Percentiles rank a stretch among this genome's conserved stretches.
phyloP scores from a whole-genome alignment of 2,113 vertebrate species.

The Dasypus novemcinctus region DNA sequence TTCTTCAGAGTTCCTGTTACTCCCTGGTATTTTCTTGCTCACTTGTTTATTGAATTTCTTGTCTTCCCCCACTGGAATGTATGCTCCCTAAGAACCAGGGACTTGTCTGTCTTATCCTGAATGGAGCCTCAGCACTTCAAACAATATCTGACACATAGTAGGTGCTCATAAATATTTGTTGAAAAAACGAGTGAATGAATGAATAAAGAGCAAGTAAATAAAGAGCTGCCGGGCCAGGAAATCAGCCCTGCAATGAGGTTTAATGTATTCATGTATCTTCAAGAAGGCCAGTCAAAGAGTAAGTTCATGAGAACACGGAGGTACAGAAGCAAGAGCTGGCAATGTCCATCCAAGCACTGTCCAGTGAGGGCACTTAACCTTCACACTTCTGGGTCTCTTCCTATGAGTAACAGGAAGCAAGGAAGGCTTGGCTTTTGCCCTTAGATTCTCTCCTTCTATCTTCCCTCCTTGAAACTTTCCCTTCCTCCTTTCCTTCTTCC shows the following conservation, averaged over 20 bases:
- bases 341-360: not conserved
- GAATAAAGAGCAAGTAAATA: not conserved
- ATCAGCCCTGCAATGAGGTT: not conserved
- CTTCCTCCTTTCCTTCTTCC: not conserved
- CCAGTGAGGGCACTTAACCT: not conserved
- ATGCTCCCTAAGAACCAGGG: not conserved
- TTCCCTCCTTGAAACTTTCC: not conserved
- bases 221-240: no score
- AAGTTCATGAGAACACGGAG: not conserved
- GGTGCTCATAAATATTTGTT: not conserved
- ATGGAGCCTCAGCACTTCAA: not conserved
- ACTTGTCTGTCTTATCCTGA: not conserved
- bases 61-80: not conserved
- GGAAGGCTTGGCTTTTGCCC: not conserved
- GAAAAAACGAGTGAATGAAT: not conserved
- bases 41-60: not conserved
- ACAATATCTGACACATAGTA: not conserved
- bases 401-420: accelerated
- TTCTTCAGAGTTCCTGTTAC: not conserved
- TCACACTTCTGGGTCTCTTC: no score
- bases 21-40: not conserved
- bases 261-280: not conserved
- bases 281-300: not conserved
- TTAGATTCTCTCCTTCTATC: not conserved
- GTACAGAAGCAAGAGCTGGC: not conserved